A percentile compares a stretch with the other conserved stretches of the same genome.
Conservation (phyloP, 1,140 invertebrate species). For the Ceratina calcarata region DNA sequence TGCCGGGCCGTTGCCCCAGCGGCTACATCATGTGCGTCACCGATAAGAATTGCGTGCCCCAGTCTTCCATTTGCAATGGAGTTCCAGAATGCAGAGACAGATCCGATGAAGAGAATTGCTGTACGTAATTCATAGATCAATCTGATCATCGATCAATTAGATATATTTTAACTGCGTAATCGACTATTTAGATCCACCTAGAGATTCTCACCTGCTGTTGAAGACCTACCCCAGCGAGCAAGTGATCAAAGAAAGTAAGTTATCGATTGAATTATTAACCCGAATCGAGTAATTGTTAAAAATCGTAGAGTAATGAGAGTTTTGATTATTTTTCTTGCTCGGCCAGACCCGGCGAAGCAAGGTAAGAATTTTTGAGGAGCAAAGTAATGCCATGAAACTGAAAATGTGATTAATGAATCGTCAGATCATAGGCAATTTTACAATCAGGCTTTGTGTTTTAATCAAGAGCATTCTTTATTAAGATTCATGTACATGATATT, state of each 20-base stretch:
- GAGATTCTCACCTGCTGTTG: constrained; percentile 80
- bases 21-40: constrained; percentile 80
- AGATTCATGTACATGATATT: not conserved
- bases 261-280: constrained; percentile 6
- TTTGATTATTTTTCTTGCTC: constrained; percentile 72
- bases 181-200: constrained; percentile 8
- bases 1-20: constrained; percentile 73
- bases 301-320: constrained; percentile 63
- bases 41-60: constrained; percentile 80
- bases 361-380: constrained; percentile 69
- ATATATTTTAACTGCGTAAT: not conserved
- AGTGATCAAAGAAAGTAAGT: constrained; percentile 91
- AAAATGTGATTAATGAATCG: not conserved
- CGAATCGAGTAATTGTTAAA: not conserved
- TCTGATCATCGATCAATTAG: not conserved
- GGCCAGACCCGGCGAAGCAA: constrained; percentile 74
- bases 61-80: constrained; percentile 83
- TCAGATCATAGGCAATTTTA: not conserved
- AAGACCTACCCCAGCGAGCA: constrained; percentile 89
- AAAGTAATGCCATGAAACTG: constrained; percentile 53
- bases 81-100: constrained; percentile 85
- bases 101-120: constrained; percentile 88
- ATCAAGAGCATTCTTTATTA: not conserved
- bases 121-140: constrained; percentile 77
- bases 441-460: not conserved